Percentiles rank a stretch among this genome's conserved stretches.
Conservation (phyloP, 2,113 vertebrate genomes). For the Neogale vison region DNA sequence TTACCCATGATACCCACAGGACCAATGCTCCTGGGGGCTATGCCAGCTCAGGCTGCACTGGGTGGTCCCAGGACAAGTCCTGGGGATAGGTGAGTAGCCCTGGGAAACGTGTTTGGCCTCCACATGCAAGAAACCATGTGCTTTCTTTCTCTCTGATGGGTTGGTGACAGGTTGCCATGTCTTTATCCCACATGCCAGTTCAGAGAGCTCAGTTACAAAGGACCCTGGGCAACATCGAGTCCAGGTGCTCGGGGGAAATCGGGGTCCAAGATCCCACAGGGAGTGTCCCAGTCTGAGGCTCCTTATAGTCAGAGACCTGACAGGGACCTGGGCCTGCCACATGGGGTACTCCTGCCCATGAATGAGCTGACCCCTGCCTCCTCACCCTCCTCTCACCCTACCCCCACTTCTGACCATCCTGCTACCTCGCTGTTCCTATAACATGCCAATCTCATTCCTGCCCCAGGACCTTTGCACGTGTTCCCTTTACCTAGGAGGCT, state of each 20-base stretch:
- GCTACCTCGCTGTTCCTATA: background rate
- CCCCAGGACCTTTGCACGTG: background rate
- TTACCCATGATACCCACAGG: constrained; percentile 36
- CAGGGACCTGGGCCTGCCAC: background rate
- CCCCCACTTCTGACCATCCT: too few relatives aligned
- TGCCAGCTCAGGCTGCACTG: rapidly evolving
- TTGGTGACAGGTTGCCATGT: background rate
- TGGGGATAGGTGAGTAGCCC: background rate
- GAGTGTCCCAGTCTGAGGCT: background rate
- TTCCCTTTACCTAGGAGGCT: background rate
- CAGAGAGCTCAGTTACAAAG: background rate
- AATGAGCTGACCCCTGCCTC: background rate
- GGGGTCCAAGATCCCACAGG: background rate
- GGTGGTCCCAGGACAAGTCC: background rate
- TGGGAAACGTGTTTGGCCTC: background rate
- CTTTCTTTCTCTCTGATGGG: background rate
- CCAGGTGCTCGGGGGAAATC: background rate
- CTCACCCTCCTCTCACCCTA: background rate
- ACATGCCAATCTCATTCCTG: background rate
- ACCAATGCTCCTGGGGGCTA: background rate
- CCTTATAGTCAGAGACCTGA: background rate
- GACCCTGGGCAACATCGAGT: background rate
- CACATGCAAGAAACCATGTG: background rate
- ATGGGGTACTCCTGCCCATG: rapidly evolving
- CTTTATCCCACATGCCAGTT: rapidly evolving